Base-by-base conservation (phyloP, 2,113 vertebrate species). In the Percopsis transmontana region DNA sequence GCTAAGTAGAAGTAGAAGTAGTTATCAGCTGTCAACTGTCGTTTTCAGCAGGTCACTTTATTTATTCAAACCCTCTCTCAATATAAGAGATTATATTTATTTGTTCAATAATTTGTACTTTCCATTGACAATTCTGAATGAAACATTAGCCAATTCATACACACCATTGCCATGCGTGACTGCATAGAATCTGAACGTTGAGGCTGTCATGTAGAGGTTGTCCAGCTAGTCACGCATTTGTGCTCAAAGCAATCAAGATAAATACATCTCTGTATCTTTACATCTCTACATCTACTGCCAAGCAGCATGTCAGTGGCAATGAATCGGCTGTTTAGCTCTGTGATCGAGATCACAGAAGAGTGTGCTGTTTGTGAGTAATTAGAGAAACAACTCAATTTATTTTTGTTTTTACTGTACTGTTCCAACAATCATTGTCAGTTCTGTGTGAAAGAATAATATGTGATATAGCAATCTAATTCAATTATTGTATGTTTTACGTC, bases 1-100 rank as follows among this genome's bases (percentile, higher is more conserved):
- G 44, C 47, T 33, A 67, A 38, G 16, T 20, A 41, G 56, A 1
- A 19, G 52, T 45, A 14, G 56, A 1, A 19, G 52, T 45, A 14
- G 39, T 42, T 50, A 80, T 76, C 62, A 39, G 47, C 44, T 20
- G 60, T n/a, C 52, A 57, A 63, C 44, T 66, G 51, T 39, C 16
- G 2, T 58, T 62, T 51, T 48, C 18, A 52, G 24, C 7, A 40
- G 51, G 45, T 66, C 38, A n/a, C n/a, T n/a, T n/a, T n/a, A n/a
- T n/a, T n/a, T n/a, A n/a, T n/a, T n/a, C n/a, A n/a, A n/a, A n/a
- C n/a, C n/a, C n/a, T n/a, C n/a, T n/a, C n/a, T n/a, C n/a, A n/a
- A n/a, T n/a, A n/a, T n/a, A n/a, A n/a, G n/a, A n/a, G n/a, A 40
- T 3, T 1, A n/a, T 40, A 4, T 45, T 5, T 45, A 27, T 45